A percentile compares a stretch with the other conserved stretches of the same genome.
phyloP scores from a whole-genome alignment of 2,797 vertebrate species.

The Silurus lanzhouensis region DNA sequence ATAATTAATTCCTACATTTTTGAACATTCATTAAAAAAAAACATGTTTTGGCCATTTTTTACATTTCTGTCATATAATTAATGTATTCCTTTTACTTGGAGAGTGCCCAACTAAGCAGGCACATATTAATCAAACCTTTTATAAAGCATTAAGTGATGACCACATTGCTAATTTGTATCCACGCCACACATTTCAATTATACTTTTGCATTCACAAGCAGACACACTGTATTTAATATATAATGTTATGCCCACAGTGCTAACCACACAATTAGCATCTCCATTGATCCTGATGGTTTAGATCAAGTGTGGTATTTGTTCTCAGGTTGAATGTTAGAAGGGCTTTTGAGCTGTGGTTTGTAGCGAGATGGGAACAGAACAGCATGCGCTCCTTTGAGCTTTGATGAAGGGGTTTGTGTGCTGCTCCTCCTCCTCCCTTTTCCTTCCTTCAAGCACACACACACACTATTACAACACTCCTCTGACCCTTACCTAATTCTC shows the following conservation, averaged over 20 bases:
- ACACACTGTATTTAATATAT: constrained; percentile 25
- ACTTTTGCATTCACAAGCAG: not conserved
- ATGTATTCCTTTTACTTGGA: constrained; percentile 29
- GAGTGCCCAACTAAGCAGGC: not conserved
- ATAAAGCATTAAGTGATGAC: constrained; percentile 14
- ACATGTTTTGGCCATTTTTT: constrained; percentile 39
- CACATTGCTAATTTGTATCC: constrained; percentile 13
- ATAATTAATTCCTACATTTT: too few relatives aligned
- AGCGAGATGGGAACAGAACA: constrained; percentile 41
- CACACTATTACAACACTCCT: constrained; percentile 31
- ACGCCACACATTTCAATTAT: constrained; percentile 28
- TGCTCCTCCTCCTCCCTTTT: constrained; percentile 45
- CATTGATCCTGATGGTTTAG: constrained; percentile 17
- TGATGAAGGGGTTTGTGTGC: constrained; percentile 51
- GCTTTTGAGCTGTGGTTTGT: constrained; percentile 40
- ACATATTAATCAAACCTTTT: constrained; percentile 4
- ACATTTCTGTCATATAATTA: constrained; percentile 18
- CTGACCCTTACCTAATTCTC: constrained; percentile 49
- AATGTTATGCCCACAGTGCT: constrained; percentile 8
- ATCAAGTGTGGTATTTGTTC: constrained; percentile 15
- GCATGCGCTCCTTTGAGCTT: constrained; percentile 54
- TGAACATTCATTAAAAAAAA: constrained; percentile 16
- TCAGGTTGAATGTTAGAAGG: constrained; percentile 22
- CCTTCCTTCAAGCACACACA: constrained; percentile 40
- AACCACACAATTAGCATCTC: constrained; percentile 16